A percentile compares a stretch with the other conserved stretches of the same genome.
phyloP scores from a whole-genome alignment of 2,797 vertebrate species.

The Threskiornis aethiopicus region DNA sequence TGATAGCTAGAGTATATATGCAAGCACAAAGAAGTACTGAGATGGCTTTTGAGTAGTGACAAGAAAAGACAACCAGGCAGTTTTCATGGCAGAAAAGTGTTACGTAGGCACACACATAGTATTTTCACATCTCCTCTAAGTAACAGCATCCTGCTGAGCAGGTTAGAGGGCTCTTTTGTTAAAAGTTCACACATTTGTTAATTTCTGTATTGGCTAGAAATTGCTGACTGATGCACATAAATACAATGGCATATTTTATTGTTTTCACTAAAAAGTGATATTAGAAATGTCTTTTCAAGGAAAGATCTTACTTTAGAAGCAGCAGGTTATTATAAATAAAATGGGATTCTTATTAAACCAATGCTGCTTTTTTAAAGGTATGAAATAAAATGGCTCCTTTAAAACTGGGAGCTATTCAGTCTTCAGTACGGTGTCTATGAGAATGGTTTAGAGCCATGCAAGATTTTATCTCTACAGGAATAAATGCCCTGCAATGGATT shows the following conservation, averaged over 20 bases:
- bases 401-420: neutral
- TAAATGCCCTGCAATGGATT: neutral
- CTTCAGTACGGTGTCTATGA: neutral
- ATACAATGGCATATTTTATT: neutral
- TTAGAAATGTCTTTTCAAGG: neutral
- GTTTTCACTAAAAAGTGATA: neutral
- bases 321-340: neutral
- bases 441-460: neutral
- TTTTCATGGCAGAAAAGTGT: neutral
- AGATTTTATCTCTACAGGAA: neutral
- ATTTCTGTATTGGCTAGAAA: neutral
- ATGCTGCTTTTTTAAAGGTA: accelerated
- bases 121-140: neutral
- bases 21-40: neutral
- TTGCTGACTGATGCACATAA: neutral
- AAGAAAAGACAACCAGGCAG: neutral
- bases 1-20: neutral
- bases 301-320: neutral
- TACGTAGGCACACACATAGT: accelerated
- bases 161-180: neutral
- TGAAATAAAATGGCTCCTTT: neutral
- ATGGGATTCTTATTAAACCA: neutral
- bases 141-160: neutral
- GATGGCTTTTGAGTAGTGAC: neutral
- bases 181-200: neutral